Conservation (phyloP, 2,797 vertebrate species). For the Siniperca obscura region DNA sequence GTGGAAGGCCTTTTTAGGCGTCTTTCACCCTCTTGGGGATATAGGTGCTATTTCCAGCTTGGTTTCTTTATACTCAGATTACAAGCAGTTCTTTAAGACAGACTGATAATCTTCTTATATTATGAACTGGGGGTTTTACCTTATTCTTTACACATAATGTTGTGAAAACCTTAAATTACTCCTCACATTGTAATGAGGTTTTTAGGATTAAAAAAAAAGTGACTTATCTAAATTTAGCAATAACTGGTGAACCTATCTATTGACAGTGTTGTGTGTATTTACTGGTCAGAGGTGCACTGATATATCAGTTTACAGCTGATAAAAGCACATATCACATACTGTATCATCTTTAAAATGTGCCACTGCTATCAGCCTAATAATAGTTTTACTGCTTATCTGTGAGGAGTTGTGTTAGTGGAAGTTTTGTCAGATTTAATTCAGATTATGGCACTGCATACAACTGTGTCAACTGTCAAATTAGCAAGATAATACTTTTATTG, state of each 20-base stretch:
- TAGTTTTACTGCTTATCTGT: constrained; percentile 43
- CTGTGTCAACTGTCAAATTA: constrained; percentile 11
- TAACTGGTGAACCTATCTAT: constrained; percentile 80
- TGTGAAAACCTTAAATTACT: constrained; percentile 51
- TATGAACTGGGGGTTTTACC: constrained; percentile 60
- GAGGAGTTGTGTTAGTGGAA: constrained; percentile 28
- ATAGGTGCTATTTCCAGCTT: constrained; percentile 72
- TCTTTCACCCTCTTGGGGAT: constrained; percentile 47
- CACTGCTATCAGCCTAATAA: constrained; percentile 26
- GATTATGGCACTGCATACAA: constrained; percentile 11
- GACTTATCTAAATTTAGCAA: constrained; percentile 82
- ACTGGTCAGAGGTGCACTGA: constrained; percentile 45
- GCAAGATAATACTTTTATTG: constrained; percentile 15
- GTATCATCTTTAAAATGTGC: constrained; percentile 71
- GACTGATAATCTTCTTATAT: constrained; percentile 70
- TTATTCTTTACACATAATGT: constrained; percentile 60
- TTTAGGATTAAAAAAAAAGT: constrained; percentile 60
- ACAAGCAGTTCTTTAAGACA: constrained; percentile 59
- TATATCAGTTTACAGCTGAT: constrained; percentile 47
- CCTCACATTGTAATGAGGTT: constrained; percentile 47
- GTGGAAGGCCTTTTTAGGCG: constrained; percentile 16
- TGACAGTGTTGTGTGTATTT: constrained; percentile 68
- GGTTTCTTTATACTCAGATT: constrained; percentile 65
- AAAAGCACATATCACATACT: constrained; percentile 78
- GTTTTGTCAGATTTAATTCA: constrained; percentile 23